These are phyloP conservation scores for Bradypodion ventrale DNA, from an alignment of 2,797 vertebrate species.

Conservation along the genomic window DNA sequence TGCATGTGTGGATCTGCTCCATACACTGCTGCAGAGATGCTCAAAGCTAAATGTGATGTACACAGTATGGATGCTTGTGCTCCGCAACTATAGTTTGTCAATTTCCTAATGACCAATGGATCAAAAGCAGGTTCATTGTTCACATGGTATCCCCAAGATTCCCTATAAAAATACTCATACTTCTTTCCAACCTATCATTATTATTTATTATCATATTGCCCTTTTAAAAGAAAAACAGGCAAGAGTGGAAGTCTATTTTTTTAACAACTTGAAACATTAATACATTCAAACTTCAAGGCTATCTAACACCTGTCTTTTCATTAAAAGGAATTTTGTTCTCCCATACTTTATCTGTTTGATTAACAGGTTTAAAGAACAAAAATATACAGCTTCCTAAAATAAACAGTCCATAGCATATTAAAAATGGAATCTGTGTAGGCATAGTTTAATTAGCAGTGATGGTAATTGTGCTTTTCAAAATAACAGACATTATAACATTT, in stretches of 20 bases:
- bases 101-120: no score
- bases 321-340: neutral
- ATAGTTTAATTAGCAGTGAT: slow-evolving; percentile 33
- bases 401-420: neutral
- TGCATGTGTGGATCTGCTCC: no score
- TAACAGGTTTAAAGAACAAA: neutral
- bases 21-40: no score
- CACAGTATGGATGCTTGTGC: no score
- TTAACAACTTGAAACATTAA: neutral
- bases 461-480: slow-evolving; percentile 23
- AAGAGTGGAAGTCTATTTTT: no score
- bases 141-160: neutral
- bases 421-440: slow-evolving; percentile 36
- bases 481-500: neutral
- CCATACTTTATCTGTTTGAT: neutral
- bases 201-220: no score
- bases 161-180: neutral
- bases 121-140: neutral
- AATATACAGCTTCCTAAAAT: slow-evolving; percentile 15
- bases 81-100: no score
- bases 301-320: neutral
- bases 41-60: no score
- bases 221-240: no score
- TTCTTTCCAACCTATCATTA: neutral
- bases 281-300: neutral